Base-by-base conservation (phyloP, 2,888 invertebrate species). In the Cybosia mesomella region DNA sequence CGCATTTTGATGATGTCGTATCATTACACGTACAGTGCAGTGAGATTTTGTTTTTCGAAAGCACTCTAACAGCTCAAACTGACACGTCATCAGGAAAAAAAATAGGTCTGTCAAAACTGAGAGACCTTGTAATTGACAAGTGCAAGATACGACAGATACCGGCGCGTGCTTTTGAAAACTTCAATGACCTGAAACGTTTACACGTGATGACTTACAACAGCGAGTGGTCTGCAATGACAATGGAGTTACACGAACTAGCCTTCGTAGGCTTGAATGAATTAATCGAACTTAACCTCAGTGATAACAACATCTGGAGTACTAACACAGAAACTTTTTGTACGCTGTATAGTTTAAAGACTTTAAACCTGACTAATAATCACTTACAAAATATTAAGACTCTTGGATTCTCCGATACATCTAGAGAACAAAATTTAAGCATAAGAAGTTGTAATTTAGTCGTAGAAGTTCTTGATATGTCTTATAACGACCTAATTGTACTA, bases 61-160 rank as follows among this genome's bases (percentile, higher is more conserved):
- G 97, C 85, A 96, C 96, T 64, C 89, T 97, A 72, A 96, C 96
- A 72, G 93, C 96, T 71, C 94, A 93, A 49, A 86, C 90, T 57
- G 90, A 94, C 67, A 89, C 93, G 81, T 66, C 87, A 68, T 66
- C 93, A 66, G 91, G 89, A 34, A 96, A 96, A 87, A 92, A 96
- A 73, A 93, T 95, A 49, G 95, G 95, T 74, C 92, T 97, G 72
- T 89, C 96, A 95, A 90, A 96, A 95, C 87, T 98, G 95, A 91
- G 97, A 95, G 95, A 96, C 95, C 87, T 96, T 93, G 82, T 96
- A 93, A 95, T 98, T 77, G 97, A 97, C 83, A 96, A 96, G 88
- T 98, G 97, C 90, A 97, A 97, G 91, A 96, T 97, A 83, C 96
- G 97, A n/a, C 96, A 96, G 87, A 95, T 98, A 79, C 97, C 97